Base-by-base conservation (phyloP, 2,888 invertebrate genomes). In the Ommatoiulus sabulosus region DNA sequence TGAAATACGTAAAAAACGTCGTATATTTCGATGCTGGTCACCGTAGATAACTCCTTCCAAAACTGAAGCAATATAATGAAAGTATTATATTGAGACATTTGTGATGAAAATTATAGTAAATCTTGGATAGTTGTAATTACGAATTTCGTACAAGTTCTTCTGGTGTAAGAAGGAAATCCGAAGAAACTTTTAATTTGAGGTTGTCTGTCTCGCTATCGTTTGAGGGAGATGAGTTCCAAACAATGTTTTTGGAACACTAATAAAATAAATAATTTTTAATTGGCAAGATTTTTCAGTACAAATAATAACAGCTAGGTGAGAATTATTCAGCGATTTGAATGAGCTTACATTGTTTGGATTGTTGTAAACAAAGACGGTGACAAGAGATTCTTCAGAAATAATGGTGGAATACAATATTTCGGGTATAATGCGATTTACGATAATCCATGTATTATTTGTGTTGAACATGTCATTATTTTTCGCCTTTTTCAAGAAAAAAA, bases 381-480 rank as follows among this genome's bases (percentile, higher is more conserved):
- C 57, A n/a, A 57, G 57, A n/a, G 57, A 17, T 57, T 57, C n/a
- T n/a, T n/a, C n/a, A 57, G 57, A 57, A n/a, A 57, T 57, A 57
- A 57, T 12, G 6, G n/a, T 57, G 3, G 57, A 57, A 7, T n/a
- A 57, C 17, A 57, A 57, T 57, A 57, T 57, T 57, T 57, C 57
- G 57, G 57, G 57, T n/a, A 57, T n/a, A n/a, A 17, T 17, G n/a
- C n/a, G n/a, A 57, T 57, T 57, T 57, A 57, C 57, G 5, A 57
- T 57, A 17, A 57, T 57, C 57, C 57, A 57, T 57, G 57, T 57
- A 57, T n/a, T 5, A 57, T 57, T 57, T 3, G 57, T n/a, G 4
- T 57, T n/a, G 7, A 57, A 57, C 10, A 57, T 57, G 3, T 12
- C n/a, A 17, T n/a, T 57, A 6, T 1, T 8, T n/a, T 57, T 57